phyloP scores from a whole-genome alignment of 1,140 invertebrate species.

The Pseudachorutes palmiensis region DNA sequence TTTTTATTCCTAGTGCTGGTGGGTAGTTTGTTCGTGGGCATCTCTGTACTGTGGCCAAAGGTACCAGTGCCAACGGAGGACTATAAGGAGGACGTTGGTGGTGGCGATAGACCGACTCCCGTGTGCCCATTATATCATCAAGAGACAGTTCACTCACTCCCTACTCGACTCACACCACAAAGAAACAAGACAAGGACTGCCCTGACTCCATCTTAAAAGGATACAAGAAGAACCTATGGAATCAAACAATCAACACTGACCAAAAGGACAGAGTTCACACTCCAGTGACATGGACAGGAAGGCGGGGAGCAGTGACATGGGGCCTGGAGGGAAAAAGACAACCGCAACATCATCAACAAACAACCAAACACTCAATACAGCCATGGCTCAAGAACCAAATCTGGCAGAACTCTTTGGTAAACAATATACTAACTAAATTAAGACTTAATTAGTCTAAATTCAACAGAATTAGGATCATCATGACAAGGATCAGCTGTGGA shows the following conservation, averaged over 20 bases:
- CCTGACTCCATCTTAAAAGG: neutral
- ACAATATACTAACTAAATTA: neutral
- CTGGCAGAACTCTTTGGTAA: slow-evolving; percentile 6
- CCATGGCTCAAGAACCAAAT: neutral
- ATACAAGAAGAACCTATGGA: neutral
- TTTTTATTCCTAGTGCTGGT: no score
- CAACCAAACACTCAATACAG: neutral
- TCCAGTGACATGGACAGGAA: neutral
- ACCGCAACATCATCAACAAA: no score
- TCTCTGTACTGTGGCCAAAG: neutral
- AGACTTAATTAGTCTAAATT: neutral
- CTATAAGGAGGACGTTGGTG: neutral
- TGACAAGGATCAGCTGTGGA: neutral
- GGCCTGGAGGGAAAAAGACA: neutral
- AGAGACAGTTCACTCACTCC: neutral
- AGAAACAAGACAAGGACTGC: neutral
- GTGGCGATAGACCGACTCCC: neutral
- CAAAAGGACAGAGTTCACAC: neutral
- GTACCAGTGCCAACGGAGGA: neutral
- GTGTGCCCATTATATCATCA: neutral
- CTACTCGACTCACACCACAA: no score
- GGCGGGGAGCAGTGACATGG: neutral
- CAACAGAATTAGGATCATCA: neutral
- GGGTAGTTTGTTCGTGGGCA: no score
- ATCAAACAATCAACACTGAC: neutral